Conservation (phyloP, 2,797 vertebrate species). For the Acrocephalus scirpaceus region DNA sequence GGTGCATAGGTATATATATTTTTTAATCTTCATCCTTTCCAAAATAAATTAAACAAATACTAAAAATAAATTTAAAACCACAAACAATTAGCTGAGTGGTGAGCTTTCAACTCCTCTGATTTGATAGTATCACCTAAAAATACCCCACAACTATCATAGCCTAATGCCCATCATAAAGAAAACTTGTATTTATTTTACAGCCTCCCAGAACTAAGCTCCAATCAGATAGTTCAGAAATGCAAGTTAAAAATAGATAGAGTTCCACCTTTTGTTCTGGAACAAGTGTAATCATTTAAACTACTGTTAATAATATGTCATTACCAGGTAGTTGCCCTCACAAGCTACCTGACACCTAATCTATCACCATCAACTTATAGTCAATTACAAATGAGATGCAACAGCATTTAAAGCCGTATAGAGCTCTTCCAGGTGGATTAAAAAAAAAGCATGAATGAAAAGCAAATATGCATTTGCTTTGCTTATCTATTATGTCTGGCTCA, state of each 20-base stretch:
- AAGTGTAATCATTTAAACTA: not conserved
- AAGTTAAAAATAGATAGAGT: not conserved
- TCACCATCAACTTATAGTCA: constrained; percentile 17
- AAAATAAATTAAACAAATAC: not conserved
- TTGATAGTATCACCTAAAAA: not conserved
- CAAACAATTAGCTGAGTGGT: not conserved
- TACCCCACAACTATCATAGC: not conserved
- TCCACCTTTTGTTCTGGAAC: not conserved
- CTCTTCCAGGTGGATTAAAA: not conserved
- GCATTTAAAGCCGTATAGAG: not conserved
- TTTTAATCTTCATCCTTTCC: not conserved
- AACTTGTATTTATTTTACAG: not conserved
- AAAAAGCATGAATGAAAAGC: not conserved
- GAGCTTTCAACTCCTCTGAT: not conserved
- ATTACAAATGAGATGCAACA: not conserved
- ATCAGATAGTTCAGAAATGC: not conserved
- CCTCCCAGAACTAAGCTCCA: not conserved
- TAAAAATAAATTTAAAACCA: accelerated
- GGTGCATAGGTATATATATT: too few species aligned
- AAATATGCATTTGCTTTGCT: not conserved
- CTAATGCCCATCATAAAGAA: not conserved
- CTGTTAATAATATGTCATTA: not conserved
- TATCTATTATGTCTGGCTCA: not conserved
- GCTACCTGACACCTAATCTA: not conserved
- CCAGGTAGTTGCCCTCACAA: not conserved